These are phyloP conservation scores for Drosophila novamexicana DNA, from an alignment of 1,140 invertebrate genomes.

Conservation along the genomic window DNA sequence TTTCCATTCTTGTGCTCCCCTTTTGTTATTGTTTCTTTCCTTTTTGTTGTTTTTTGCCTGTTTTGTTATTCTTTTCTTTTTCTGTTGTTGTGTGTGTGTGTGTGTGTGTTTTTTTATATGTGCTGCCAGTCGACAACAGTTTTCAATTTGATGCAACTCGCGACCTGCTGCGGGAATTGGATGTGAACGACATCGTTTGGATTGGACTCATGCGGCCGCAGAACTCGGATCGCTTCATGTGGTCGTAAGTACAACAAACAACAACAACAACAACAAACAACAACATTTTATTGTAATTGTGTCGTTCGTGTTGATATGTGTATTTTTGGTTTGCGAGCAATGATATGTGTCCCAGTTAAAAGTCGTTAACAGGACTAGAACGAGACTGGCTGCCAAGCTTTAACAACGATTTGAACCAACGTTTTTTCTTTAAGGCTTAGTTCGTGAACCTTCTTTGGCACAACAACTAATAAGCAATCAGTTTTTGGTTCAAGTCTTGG, in stretches of 20 bases:
- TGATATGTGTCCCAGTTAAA: background rate
- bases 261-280: constrained; percentile 25
- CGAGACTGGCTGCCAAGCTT: background rate
- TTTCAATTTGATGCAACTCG: constrained; percentile 90
- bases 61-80: constrained; percentile 22
- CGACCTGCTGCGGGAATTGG: constrained; percentile 90
- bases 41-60: constrained; percentile 20
- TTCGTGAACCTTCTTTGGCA: no score
- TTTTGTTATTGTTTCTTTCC: constrained; percentile 17
- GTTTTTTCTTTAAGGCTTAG: no score
- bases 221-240: constrained; percentile 88
- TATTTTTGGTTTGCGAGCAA: constrained; percentile 28
- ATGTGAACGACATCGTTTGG: constrained; percentile 90
- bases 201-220: constrained; percentile 89
- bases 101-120: constrained; percentile 4
- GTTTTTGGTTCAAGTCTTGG: no score
- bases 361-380: background rate
- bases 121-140: constrained; percentile 88
- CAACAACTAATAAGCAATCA: no score
- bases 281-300: constrained; percentile 60
- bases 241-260: constrained; percentile 87
- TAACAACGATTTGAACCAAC: no score
- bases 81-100: background rate
- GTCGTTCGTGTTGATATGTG: constrained; percentile 55
- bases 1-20: constrained; percentile 3